These are phyloP conservation scores for Himantopus leucocephalus DNA, from an alignment of 2,113 vertebrate genomes.

Conservation along the genomic window DNA sequence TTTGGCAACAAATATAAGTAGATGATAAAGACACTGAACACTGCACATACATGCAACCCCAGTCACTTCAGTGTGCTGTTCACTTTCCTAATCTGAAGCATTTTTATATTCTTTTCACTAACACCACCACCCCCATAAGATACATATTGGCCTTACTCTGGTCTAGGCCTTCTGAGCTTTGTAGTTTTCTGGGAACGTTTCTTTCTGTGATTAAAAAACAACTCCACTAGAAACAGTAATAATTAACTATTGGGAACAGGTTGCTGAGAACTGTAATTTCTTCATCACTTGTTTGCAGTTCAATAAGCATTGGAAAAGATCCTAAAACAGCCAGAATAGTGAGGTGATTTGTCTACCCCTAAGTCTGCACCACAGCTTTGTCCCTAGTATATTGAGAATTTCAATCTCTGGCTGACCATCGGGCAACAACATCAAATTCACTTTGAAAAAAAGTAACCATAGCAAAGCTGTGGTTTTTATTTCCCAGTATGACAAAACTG, in stretches of 20 bases:
- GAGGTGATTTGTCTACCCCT: not conserved
- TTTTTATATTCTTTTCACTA: not conserved
- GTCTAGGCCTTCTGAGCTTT: not conserved
- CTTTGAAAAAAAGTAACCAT: not conserved
- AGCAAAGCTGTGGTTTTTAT: conserved; percentile 27
- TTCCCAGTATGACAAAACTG: conserved; percentile 24
- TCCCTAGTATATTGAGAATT: not conserved
- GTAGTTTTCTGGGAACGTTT: not conserved
- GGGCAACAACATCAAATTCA: conserved; percentile 9
- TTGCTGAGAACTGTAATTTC: not conserved
- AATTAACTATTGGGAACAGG: not conserved
- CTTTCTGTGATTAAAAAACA: not conserved
- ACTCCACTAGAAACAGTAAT: not conserved
- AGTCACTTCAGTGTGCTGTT: not conserved
- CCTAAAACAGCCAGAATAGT: not conserved
- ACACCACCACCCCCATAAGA: not conserved
- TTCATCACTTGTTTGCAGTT: not conserved
- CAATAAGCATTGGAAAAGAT: not conserved
- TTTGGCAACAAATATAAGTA: not conserved
- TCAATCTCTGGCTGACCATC: not conserved
- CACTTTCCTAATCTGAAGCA: not conserved
- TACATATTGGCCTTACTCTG: not conserved
- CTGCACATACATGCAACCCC: not conserved
- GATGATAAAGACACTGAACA: not conserved
- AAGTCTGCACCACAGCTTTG: not conserved